Evolutionary conservation across 2,888 invertebrate genomes (phyloP).

Genomic region (Asteroscopus sphinx): DNA sequence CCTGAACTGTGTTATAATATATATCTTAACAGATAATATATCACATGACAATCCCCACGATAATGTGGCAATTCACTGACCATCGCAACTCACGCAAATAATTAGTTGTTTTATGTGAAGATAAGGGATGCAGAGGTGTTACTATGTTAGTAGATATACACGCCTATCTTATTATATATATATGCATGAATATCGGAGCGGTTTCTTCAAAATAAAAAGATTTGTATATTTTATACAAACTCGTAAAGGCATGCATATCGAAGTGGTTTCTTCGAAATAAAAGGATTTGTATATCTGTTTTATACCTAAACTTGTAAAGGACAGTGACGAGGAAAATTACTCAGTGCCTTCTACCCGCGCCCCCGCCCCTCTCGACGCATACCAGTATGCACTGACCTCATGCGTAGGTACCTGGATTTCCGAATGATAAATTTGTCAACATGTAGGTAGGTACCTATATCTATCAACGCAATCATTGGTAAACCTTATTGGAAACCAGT

Average conservation of each 20-base stretch:
- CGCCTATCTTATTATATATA: background rate
- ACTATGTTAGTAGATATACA: slow-evolving; percentile 6
- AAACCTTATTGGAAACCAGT: slow-evolving; percentile 34
- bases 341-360: slow-evolving; percentile 46
- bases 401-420: slow-evolving; percentile 49
- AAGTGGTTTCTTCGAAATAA: slow-evolving; percentile 33
- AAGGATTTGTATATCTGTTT: slow-evolving; percentile 30
- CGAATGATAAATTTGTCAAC: slow-evolving; percentile 51
- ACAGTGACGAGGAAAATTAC: slow-evolving; percentile 68
- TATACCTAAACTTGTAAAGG: slow-evolving; percentile 52
- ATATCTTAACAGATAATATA: slow-evolving; percentile 24
- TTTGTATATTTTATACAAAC: slow-evolving; percentile 36
- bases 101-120: slow-evolving; percentile 33
- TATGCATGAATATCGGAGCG: slow-evolving; percentile 4
- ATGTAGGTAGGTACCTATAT: slow-evolving; percentile 15
- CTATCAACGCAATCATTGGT: slow-evolving; percentile 13
- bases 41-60: slow-evolving; percentile 18
- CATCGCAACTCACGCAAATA: slow-evolving; percentile 46
- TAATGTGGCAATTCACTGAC: slow-evolving; percentile 40
- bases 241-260: slow-evolving; percentile 45
- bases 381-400: slow-evolving; percentile 51
- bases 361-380: slow-evolving; percentile 39
- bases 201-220: slow-evolving; percentile 36
- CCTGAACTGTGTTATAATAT: slow-evolving; percentile 7
- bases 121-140: slow-evolving; percentile 33